Base-by-base conservation (phyloP, 2,113 vertebrate genomes). In the Eclectus roratus region DNA sequence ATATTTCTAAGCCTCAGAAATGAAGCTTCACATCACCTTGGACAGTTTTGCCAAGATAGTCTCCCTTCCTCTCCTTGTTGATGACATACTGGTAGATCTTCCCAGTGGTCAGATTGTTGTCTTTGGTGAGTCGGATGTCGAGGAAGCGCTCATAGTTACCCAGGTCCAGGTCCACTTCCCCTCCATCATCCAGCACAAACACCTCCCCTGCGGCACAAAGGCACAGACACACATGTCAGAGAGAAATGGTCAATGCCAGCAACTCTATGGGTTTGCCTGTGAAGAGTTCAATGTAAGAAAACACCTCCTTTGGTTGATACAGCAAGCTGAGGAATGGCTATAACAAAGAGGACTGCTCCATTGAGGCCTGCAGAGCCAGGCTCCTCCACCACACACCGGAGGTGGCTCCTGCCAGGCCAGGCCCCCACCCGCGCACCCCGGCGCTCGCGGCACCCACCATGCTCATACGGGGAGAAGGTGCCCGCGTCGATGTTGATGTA, bases 1-100 rank as follows among this genome's bases (percentile, higher is more conserved):
- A 2, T 8, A 33, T 20, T 28, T 61, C 35, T 11, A 39, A 74
- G 33, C 19, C 35, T 16, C n/a, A 56, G 12, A 52, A 92, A 20
- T 12, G 20, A 66, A 87, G 50, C 43, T 64, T 78, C 52, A 6
- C 31, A 2, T 97, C 97, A 99, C 99, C 99, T 98, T 99, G 99
- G 31, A 99, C 99, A 0, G 99, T 99, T 97, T 99, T 99, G 83
- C 99, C 99, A 69, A 99, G 98, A 94, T 99, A 99, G 95, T 99
- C 99, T 65, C 99, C 99, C 52, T 98, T 98, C 88, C 99, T 98
- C 95, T 99, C 99, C 97, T 99, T 99, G 97, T 99, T 99, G 95
- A 99, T 99, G 79, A 99, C 99, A 1, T 98, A 99, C 94, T 99
- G 99, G 92, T 99, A 99, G 95, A 99, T 99, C 96, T 99, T 99